These are phyloP conservation scores for Ctenomys sociabilis DNA, from an alignment of 2,113 vertebrate species.

Conservation along the genomic window DNA sequence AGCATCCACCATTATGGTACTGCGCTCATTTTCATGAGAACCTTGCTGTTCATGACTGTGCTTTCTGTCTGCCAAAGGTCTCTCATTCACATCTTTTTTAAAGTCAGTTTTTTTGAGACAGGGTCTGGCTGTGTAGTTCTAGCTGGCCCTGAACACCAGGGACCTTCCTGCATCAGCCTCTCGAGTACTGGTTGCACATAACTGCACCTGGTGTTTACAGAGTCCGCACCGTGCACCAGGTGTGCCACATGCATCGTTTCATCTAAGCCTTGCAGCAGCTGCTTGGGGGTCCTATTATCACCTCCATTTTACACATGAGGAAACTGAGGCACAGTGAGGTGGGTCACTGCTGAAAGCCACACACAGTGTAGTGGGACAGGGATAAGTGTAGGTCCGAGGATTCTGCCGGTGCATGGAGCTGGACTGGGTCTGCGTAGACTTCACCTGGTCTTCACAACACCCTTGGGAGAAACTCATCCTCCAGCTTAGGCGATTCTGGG, in stretches of 20 bases:
- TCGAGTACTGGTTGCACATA: too few species aligned
- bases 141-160: background rate
- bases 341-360: background rate
- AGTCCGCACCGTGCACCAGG: background rate
- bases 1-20: too few species aligned
- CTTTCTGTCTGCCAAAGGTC: background rate
- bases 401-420: background rate
- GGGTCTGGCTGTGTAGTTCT: background rate
- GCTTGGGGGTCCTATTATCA: background rate
- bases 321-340: background rate
- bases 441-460: accelerated
- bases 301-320: background rate
- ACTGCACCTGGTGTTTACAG: background rate
- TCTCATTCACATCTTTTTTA: background rate
- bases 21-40: background rate
- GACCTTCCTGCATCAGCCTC: background rate
- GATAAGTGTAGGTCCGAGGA: background rate
- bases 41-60: accelerated
- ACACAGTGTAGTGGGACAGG: background rate
- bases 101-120: background rate
- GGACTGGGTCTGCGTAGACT: background rate
- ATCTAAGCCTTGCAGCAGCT: background rate
- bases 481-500: background rate
- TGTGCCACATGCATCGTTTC: accelerated
- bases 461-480: accelerated